Base-by-base conservation (phyloP, 2,797 vertebrate genomes). In the Microctenopoma stevenorrisi region DNA sequence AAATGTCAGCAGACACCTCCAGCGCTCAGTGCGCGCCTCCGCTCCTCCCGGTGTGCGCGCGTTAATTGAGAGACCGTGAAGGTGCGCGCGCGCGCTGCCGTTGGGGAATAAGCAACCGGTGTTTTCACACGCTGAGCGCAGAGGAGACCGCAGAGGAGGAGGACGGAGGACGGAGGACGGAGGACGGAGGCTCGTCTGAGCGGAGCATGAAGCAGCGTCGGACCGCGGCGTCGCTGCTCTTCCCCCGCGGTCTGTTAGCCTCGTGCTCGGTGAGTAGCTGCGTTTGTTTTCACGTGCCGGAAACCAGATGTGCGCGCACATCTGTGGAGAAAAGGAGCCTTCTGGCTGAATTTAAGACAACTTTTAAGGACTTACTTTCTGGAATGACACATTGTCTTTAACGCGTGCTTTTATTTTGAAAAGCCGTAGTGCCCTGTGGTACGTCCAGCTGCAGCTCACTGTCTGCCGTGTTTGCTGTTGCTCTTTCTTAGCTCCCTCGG, bases 181-280 rank as follows among this genome's bases (percentile, higher is more conserved):
- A 33, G 53, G 62, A 75, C 38, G n/a, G 61, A 46, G 61, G 67
- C 51, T 72, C 11, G 15, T 69, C 50, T 58, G 64, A 67, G 72
- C 50, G 53, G 60, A 79, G 78, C 58, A 71, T 76, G 78, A 74
- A 38, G 72, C 55, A 56, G 38, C 52, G 38, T 57, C n/a, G 73
- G 53, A 51, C 57, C 48, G 64, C 40, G 56, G 33, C 40, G 64
- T 64, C 42, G 18, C 38, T 26, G n/a, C 70, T 53, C 61, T 38
- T 0, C 30, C 80, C 60, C 67, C 68, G 59, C 75, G 76, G 74
- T 28, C 51, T 38, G 13, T 42, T 18, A 8, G 46, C 18, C 1
- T 40, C 12, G 38, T 72, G 72, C 69, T 76, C 0, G 83, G 87
- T 87, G 81, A 89, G 85, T 87, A 61, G 33, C 14, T 37, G 64